Conservation (phyloP, 2,888 invertebrate species). For the Thymelicus acteon region DNA sequence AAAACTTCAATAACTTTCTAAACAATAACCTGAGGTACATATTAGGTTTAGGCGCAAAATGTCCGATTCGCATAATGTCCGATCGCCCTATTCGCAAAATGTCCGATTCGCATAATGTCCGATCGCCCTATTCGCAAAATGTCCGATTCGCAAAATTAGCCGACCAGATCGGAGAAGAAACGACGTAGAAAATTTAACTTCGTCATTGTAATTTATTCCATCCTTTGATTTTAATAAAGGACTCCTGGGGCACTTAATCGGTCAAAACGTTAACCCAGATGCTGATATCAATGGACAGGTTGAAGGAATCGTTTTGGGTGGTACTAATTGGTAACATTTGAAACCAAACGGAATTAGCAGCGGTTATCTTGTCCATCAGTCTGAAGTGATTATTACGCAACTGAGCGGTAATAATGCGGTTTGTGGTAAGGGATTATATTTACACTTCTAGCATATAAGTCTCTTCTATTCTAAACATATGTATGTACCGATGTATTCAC, state of each 20-base stretch:
- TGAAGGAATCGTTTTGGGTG: not conserved
- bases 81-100: too few relatives aligned
- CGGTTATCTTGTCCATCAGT: not conserved
- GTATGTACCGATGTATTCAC: too few relatives aligned
- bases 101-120: too few relatives aligned
- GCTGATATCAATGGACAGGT: not conserved
- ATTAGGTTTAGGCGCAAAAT: too few relatives aligned
- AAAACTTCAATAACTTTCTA: too few relatives aligned
- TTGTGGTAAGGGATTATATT: not conserved
- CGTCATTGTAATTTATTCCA: not conserved
- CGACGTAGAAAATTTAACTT: too few relatives aligned
- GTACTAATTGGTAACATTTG: slow-evolving; percentile 8
- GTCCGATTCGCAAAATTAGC: too few relatives aligned
- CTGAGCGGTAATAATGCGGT: not conserved
- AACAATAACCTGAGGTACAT: too few relatives aligned
- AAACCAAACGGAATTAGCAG: slow-evolving; percentile 1
- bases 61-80: too few relatives aligned
- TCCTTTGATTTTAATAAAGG: not conserved
- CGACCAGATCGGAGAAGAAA: too few relatives aligned
- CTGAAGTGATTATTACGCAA: not conserved
- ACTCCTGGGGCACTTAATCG: not conserved
- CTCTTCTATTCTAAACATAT: too few relatives aligned
- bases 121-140: too few relatives aligned
- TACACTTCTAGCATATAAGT: not conserved
- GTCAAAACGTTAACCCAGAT: not conserved